Percentiles rank a stretch among this genome's conserved stretches.
These are phyloP conservation scores for Nothocercus julius DNA, from an alignment of 2,113 vertebrate species.

Conservation along the genomic window DNA sequence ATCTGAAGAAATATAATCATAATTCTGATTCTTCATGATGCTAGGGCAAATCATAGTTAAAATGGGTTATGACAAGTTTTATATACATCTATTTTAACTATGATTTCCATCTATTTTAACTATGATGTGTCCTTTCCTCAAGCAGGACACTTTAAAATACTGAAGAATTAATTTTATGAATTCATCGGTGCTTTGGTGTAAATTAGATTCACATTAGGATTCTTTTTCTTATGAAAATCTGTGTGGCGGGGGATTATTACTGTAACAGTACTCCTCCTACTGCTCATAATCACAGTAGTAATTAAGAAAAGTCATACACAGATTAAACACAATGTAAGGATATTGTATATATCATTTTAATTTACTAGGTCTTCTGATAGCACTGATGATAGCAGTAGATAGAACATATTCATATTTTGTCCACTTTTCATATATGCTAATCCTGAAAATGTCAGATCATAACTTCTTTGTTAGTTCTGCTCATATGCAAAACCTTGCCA, in stretches of 20 bases:
- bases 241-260: neutral
- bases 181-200: neutral
- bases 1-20: neutral
- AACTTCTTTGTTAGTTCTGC: neutral
- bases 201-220: neutral
- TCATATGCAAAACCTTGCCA: neutral
- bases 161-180: neutral
- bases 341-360: neutral
- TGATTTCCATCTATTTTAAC: too few relatives aligned
- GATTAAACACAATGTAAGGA: neutral
- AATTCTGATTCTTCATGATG: neutral
- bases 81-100: too few relatives aligned
- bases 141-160: neutral
- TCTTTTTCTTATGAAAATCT: neutral
- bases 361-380: neutral
- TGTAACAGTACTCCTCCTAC: neutral
- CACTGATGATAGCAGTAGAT: neutral
- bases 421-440: neutral
- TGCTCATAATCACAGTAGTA: neutral
- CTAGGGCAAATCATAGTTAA: neutral
- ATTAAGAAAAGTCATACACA: neutral
- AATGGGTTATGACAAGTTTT: too few relatives aligned
- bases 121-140: neutral
- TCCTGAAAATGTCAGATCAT: neutral
- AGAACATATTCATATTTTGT: neutral